Evolutionary conservation across 1,140 invertebrate species (phyloP), one percentile per base, ranked within the genome.

Genomic region (Carcinoscorpius rotundicauda): DNA sequence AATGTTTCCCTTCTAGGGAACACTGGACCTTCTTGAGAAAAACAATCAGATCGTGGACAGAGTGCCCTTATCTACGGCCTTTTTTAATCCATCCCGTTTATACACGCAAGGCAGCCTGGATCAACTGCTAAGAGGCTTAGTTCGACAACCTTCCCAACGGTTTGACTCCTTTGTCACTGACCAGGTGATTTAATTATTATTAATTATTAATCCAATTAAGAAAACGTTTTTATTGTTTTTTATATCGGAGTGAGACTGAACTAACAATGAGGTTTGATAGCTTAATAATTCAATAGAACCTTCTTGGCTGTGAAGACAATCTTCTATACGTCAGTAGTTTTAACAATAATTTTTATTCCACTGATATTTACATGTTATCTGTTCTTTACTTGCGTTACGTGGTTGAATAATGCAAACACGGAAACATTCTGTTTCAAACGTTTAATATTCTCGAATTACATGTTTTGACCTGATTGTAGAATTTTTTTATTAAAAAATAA

Each of bases 1-100:
- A 55, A 55, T 9, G n/a, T 9, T 55, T 8, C n/a, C 53, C 29
- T 60, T 10, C 10, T 29, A 49, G 8, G 9, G 50, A 49, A 48
- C 10, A 4, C 61, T 63, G 65, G 51, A 60, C 29, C 9, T 49
- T 3, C 49, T 56, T 2, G 65, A 66, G 51, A 29, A 48, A 60
- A 57, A 50, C 60, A 62, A 8, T 11, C 29, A 51, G 51, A 53
- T 6, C 65, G 50, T 6, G n/a, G 49, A 11, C 50, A 49, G 73
- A 83, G 1, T 78, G 91, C 5, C 79, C 97, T 0, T 82, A 92
- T 58, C 87, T 94, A 73, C 89, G 89, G 3, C 97, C 97, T 81
- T 97, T 97, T 55, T 55, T 80, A 91, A 93, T 72, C 88, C 91
- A n/a, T 92, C 94, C 68, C 84, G 90, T 79, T 81, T 95, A 52